Percentiles rank a stretch among this genome's conserved stretches.
phyloP scores from a whole-genome alignment of 2,888 invertebrate genomes.

The Linnaemya vulpina region DNA sequence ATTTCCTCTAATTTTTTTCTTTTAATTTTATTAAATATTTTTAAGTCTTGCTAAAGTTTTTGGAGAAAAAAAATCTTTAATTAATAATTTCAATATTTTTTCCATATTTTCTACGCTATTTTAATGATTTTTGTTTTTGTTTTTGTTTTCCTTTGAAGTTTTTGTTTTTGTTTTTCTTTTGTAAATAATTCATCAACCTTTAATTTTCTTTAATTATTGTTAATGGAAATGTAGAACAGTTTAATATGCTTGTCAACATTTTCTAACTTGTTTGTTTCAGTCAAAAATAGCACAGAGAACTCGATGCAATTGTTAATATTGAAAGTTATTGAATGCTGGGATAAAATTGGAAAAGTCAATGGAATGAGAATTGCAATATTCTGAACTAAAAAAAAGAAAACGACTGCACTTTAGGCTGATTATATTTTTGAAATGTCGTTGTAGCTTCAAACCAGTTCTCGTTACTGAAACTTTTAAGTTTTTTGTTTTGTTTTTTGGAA shows the following conservation, averaged over 20 bases:
- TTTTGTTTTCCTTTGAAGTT: constrained; percentile 49
- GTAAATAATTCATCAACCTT: constrained; percentile 82
- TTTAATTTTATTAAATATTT: constrained; percentile 49
- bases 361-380: constrained; percentile 3
- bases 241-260: constrained; percentile 41
- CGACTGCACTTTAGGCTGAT: too few relatives aligned
- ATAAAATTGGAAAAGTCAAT: too few relatives aligned
- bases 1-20: constrained; percentile 56
- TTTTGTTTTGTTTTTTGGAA: constrained; percentile 1
- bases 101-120: constrained; percentile 65
- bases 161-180: constrained; percentile 69
- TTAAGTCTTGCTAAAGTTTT: constrained; percentile 74
- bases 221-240: constrained; percentile 71
- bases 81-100: constrained; percentile 46
- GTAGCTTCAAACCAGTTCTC: constrained; percentile 5
- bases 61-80: constrained; percentile 63
- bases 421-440: not conserved
- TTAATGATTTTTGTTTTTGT: constrained; percentile 68
- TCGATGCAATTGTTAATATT: too few relatives aligned
- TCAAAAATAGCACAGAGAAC: not conserved
- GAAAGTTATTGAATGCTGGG: not conserved
- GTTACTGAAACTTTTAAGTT: not conserved
- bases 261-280: not conserved
- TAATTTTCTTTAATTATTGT: constrained; percentile 77
- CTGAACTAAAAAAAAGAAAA: too few relatives aligned